phyloP scores from a whole-genome alignment of 35 echinoderm and acorn worm species.

The Heliocidaris erythrogramma region DNA sequence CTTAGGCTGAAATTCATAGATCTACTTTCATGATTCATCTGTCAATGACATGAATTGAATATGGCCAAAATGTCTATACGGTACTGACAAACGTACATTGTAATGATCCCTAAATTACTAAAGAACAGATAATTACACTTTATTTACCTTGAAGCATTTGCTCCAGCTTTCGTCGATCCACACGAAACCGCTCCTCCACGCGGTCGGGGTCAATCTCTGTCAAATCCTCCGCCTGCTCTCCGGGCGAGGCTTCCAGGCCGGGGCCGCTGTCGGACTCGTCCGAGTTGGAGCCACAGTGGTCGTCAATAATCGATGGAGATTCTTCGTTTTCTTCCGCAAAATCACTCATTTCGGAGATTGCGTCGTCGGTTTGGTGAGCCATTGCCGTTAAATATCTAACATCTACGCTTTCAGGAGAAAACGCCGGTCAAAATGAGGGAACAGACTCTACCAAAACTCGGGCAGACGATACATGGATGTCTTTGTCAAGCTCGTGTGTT shows the following conservation, averaged over 20 bases:
- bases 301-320: conserved; percentile 2
- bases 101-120: too few species aligned
- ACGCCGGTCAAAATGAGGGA: background rate
- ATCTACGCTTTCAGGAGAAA: background rate
- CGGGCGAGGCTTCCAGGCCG: background rate
- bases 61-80: too few species aligned
- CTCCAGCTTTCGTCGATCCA: conserved; percentile 96
- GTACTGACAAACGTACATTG: too few species aligned
- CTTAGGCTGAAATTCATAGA: too few species aligned
- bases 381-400: conserved; percentile 3
- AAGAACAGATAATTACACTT: background rate
- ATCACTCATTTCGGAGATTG: conserved; percentile 32
- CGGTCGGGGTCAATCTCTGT: conserved; percentile 65
- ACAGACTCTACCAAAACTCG: background rate
- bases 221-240: background rate
- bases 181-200: conserved; percentile 90
- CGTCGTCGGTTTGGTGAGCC: conserved; percentile 2
- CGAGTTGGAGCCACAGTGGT: conserved; percentile 49
- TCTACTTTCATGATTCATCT: too few species aligned
- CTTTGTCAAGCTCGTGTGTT: background rate
- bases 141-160: conserved; percentile 75
- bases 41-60: too few species aligned
- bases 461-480: background rate
- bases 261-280: conserved; percentile 31
- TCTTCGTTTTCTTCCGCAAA: conserved; percentile 8